Evolutionary conservation across 1,140 invertebrate genomes (phyloP), one percentile per base, ranked within the genome.

Genomic region (Phortica variegata): DNA sequence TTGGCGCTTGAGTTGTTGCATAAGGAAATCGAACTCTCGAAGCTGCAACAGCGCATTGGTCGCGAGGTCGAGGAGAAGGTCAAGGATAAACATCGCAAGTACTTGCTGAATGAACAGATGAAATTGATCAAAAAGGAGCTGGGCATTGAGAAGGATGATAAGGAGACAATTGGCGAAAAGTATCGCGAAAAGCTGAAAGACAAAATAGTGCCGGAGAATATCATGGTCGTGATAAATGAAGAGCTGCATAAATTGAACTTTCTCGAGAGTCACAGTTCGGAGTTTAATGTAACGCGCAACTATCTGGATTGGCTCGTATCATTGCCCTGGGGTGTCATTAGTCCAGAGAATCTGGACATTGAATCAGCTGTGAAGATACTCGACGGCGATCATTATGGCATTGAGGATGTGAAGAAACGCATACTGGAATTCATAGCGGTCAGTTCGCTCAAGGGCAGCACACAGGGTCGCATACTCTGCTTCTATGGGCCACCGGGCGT

Each of bases 391-490:
- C 96, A 98, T 79, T 98, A 98, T 77, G 96, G 96, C 54, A 97
- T 98, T 94, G 93, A 98, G 39, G 96, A 98, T 78, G 93, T 98
- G 7, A 98, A 98, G 77, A 93, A 95, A 71, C 79, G 95, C 65
- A 95, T 98, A 58, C 80, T 98, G 49, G 91, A 98, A 82, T 98
- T 98, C 75, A 98, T 98, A 66, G 95, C 96, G 29, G 95, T 98
- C 0, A 97, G 93, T 65, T 89, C 95, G 71, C 78, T 98, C 21
- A 95, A 95, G 77, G 91, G 93, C 4, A 83, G 83, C 5, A 95
- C 92, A 0, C 95, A 97, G 76, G 96, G 96, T 40, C 98, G 98
- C 82, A 98, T 98, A 69, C 78, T 98, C 9, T 98, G 95, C 78
- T 97, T 98, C 74, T 86, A 97, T 77, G 96, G 96, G 31, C 95